phyloP scores from a whole-genome alignment of 2,797 vertebrate species.

The Loris lydekkerianus region DNA sequence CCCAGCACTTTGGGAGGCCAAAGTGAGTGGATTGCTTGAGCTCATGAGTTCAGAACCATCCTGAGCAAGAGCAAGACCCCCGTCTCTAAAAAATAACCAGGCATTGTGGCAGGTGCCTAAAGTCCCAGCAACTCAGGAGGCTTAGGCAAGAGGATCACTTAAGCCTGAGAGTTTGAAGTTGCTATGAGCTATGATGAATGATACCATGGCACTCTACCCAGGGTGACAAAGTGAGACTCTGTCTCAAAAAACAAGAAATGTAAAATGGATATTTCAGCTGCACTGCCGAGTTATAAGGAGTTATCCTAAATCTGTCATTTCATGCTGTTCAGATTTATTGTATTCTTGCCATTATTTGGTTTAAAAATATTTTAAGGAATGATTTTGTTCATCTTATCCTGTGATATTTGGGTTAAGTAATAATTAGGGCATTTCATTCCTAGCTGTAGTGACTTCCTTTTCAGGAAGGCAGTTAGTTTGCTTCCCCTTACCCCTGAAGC shows the following conservation, averaged over 20 bases:
- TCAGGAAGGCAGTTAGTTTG: background rate
- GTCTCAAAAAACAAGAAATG: background rate
- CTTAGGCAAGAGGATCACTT: too few species aligned
- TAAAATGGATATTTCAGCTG: background rate
- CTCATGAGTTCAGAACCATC: too few species aligned
- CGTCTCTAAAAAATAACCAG: too few species aligned
- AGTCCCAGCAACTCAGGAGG: too few species aligned
- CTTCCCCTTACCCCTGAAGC: background rate
- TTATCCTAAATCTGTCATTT: conserved; percentile 2
- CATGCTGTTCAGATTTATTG: conserved; percentile 3
- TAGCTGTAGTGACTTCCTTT: background rate
- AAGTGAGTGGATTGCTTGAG: too few species aligned
- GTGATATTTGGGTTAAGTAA: conserved; percentile 33
- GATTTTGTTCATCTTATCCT: background rate
- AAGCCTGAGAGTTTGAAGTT: too few species aligned
- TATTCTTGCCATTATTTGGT: background rate
- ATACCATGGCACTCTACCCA: too few species aligned
- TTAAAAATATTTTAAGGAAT: conserved; percentile 50
- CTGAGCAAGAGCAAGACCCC: too few species aligned
- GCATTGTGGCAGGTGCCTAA: too few species aligned
- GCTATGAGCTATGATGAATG: too few species aligned
- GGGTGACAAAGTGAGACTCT: too few species aligned
- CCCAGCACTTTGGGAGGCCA: too few species aligned
- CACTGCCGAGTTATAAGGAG: background rate
- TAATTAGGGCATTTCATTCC: background rate